Evolutionary conservation across 2,797 vertebrate genomes (phyloP).

Genomic region (Pipistrellus pipistrellus): DNA sequence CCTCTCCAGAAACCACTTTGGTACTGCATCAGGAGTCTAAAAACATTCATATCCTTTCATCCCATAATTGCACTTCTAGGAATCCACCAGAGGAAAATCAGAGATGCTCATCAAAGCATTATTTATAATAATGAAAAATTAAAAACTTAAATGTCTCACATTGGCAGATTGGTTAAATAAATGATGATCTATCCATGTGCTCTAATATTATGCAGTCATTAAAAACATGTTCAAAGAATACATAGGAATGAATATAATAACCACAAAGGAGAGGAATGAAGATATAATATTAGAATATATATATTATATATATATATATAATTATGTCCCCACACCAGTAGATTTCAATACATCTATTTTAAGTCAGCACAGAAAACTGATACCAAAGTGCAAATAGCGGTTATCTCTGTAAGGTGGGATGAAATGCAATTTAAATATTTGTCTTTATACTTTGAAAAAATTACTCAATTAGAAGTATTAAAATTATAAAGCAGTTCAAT

Average conservation of each 20-base stretch:
- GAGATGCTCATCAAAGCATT: slow-evolving; percentile 6
- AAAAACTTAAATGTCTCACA: slow-evolving; percentile 44
- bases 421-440: slow-evolving; percentile 63
- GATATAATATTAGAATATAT: background rate
- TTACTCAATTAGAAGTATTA: slow-evolving; percentile 5
- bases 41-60: slow-evolving; percentile 6
- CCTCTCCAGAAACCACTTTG: slow-evolving; percentile 6
- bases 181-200: background rate
- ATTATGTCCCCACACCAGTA: background rate
- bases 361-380: background rate
- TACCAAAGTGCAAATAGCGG: background rate
- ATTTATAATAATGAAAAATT: slow-evolving; percentile 62
- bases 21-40: background rate
- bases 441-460: background rate
- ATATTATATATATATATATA: no score
- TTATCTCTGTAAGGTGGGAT: background rate
- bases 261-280: background rate
- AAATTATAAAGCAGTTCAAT: slow-evolving; percentile 39
- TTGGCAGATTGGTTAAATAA: slow-evolving; percentile 52
- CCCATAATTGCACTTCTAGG: slow-evolving; percentile 38
- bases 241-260: slow-evolving; percentile 35
- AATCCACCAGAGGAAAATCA: slow-evolving; percentile 61
- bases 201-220: slow-evolving; percentile 22
- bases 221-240: slow-evolving; percentile 25
- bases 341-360: slow-evolving; percentile 42